Evolutionary conservation across 2,888 invertebrate species (phyloP), one percentile per base, ranked within the genome.

Genomic region (Rhingia campestris): DNA sequence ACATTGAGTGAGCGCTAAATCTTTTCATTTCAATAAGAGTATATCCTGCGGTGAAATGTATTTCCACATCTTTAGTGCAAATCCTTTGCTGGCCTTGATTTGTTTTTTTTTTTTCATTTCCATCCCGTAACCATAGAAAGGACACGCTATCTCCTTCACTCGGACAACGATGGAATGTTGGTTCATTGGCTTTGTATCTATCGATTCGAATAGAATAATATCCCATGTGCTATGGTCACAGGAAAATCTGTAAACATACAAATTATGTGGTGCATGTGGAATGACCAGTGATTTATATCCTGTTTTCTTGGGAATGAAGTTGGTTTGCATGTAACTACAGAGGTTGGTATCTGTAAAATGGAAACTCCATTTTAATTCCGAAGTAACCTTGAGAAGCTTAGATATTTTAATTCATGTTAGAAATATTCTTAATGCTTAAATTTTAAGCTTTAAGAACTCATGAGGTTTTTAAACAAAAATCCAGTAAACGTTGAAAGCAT

Each of bases 231-330:
- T 69, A 3, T 45, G 37, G 45, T 37, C 69, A 69, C 47, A 30
- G 30, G 56, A 22, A 69, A 58, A 47, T 49, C 37, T 47, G 9
- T n/a, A 6, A 47, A 14, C 4, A 58, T 49, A 47, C 37, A 49
- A 49, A 58, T 58, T 39, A 58, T 49, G 56, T 47, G 56, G 67
- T 12, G 12, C 45, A 30, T 12, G 45, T 43, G 7, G 47, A 22
- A 45, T 56, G 69, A 47, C 47, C 9, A 47, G 32, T 58, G 69
- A 69, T 58, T 69, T 58, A 58, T 69, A 32, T 9, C 37, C 4
- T 66, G 43, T 54, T 56, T 69, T 56, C 10, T 37, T 39, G 69
- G 14, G 6, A 58, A 47, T 49, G 37, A 49, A 58, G 39, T 49
- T 49, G 56, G n/a, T 45, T 35, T 45, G 6, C 41, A 32, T 37